These are phyloP conservation scores for Argyra leucocephala DNA, from an alignment of 2,888 invertebrate genomes.

Conservation along the genomic window DNA sequence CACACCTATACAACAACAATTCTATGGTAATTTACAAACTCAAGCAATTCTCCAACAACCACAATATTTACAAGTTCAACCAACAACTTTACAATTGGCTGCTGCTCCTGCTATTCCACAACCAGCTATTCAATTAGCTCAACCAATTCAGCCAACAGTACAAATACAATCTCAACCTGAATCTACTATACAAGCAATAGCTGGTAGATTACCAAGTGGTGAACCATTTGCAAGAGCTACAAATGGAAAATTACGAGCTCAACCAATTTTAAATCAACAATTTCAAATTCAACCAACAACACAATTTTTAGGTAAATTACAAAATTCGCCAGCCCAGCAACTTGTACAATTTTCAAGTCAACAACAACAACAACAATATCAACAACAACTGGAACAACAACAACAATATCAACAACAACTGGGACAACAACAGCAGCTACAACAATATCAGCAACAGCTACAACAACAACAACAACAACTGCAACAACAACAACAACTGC, in stretches of 20 bases:
- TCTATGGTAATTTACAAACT: not conserved
- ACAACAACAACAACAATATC: not conserved
- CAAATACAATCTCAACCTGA: not conserved
- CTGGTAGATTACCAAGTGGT: not conserved
- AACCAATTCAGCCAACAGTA: not conserved
- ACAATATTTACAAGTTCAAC: not conserved
- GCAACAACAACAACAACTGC: not conserved
- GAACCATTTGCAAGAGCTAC: not conserved
- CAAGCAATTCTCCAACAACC: not conserved
- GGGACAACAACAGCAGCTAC: not conserved
- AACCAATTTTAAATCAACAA: not conserved
- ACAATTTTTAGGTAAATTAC: not conserved
- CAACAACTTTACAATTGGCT: not conserved
- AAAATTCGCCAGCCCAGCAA: not conserved
- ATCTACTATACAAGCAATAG: not conserved
- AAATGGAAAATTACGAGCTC: not conserved
- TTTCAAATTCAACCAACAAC: not conserved
- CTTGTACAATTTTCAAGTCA: not conserved
- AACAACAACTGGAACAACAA: no score
- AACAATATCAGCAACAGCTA: not conserved
- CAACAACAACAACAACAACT: not conserved
- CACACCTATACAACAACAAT: not conserved
- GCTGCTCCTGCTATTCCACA: not conserved
- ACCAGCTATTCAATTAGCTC: not conserved
- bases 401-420: not conserved